phyloP scores from a whole-genome alignment of 1,140 invertebrate genomes.

The Cataglyphis hispanica region DNA sequence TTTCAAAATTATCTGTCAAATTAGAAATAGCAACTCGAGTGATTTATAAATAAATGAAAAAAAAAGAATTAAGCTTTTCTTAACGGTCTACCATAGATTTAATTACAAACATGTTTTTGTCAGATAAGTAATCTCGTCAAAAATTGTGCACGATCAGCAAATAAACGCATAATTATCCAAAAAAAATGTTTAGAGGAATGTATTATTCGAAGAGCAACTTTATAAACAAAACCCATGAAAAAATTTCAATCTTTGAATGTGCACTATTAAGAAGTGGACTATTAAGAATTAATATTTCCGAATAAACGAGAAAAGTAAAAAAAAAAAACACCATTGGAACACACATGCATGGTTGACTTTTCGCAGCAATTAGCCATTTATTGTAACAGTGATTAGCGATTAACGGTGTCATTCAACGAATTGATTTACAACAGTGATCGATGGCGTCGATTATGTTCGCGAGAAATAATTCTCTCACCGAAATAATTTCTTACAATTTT shows the following conservation, averaged over 20 bases:
- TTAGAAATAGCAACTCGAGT: neutral
- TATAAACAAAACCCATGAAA: neutral
- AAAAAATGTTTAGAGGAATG: neutral
- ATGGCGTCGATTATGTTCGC: slow-evolving; percentile 36
- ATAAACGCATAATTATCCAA: too few relatives aligned
- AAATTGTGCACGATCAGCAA: neutral
- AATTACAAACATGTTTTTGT: neutral
- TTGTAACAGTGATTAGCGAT: slow-evolving; percentile 62
- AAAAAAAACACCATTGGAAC: slow-evolving; percentile 60
- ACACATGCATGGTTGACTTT: slow-evolving; percentile 67
- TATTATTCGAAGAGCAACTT: neutral
- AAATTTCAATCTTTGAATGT: slow-evolving; percentile 30
- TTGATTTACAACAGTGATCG: slow-evolving; percentile 55
- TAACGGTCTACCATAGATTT: neutral
- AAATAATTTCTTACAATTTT: slow-evolving; percentile 34
- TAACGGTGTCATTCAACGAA: slow-evolving; percentile 6
- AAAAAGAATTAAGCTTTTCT: neutral
- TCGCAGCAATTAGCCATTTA: slow-evolving; percentile 68
- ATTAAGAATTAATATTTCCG: neutral
- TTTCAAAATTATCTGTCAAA: slow-evolving; percentile 25
- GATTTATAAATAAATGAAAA: neutral
- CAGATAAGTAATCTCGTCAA: neutral
- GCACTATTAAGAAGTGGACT: slow-evolving; percentile 38
- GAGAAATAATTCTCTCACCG: neutral
- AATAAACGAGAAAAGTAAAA: slow-evolving; percentile 50